phyloP scores from a whole-genome alignment of 1,140 invertebrate genomes.

The Cotesia typhae region DNA sequence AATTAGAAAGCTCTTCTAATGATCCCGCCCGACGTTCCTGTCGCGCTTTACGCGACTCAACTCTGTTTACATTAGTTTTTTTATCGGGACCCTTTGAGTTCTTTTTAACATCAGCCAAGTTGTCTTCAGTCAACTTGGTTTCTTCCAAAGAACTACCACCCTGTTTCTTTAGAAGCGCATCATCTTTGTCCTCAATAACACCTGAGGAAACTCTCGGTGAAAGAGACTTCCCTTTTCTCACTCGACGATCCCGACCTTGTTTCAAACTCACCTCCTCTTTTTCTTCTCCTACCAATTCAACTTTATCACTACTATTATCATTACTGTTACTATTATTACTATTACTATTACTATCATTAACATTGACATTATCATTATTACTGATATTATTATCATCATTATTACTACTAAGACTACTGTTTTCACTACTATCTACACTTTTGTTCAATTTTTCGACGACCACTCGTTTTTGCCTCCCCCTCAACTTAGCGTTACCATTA shows the following conservation, averaged over 20 bases:
- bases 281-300: not conserved
- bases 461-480: no score
- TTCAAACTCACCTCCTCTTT: not conserved
- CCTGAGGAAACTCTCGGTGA: conserved; percentile 12
- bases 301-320: not conserved
- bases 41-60: conserved; percentile 29
- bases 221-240: conserved; percentile 30
- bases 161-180: conserved; percentile 12
- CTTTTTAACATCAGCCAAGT: conserved; percentile 19
- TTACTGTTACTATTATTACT: not conserved
- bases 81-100: conserved; percentile 18
- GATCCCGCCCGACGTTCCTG: conserved; percentile 37
- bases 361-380: no score
- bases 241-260: conserved; percentile 10
- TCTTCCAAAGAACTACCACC: conserved; percentile 28
- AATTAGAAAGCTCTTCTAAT: conserved; percentile 32
- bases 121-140: conserved; percentile 23
- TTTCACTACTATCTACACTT: no score
- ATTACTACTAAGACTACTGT: no score
- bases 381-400: no score
- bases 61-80: conserved; percentile 13
- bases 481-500: not conserved
- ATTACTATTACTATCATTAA: not conserved
- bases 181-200: conserved; percentile 22
- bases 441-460: no score